These are phyloP conservation scores for Channa argus DNA, from an alignment of 2,113 vertebrate genomes.

Conservation along the genomic window DNA sequence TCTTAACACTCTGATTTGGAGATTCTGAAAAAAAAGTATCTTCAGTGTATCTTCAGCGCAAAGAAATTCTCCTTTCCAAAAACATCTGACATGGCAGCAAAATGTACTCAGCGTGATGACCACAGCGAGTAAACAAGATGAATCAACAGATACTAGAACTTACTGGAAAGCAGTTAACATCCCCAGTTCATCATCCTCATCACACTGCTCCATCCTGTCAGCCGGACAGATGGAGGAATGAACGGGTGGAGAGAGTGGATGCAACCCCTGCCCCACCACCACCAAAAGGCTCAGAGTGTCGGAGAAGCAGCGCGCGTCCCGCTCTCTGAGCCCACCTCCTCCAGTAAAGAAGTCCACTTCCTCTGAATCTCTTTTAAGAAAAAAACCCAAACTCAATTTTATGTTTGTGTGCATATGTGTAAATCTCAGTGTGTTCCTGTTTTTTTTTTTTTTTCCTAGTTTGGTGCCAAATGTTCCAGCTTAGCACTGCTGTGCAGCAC, in stretches of 20 bases:
- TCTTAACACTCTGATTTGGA: not conserved
- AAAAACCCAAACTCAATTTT: constrained; percentile 70
- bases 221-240: constrained; percentile 43
- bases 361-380: constrained; percentile 58
- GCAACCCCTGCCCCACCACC: constrained; percentile 52
- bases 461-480: constrained; percentile 79
- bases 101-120: not conserved
- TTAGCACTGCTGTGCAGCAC: constrained; percentile 72
- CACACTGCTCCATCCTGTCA: constrained; percentile 80
- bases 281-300: constrained; percentile 50
- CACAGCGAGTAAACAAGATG: not conserved
- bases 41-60: not conserved
- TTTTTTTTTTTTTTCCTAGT: constrained; percentile 49
- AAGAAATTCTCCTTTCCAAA: constrained; percentile 14
- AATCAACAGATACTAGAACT: constrained; percentile 61
- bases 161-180: constrained; percentile 85
- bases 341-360: constrained; percentile 48
- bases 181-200: constrained; percentile 81
- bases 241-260: constrained; percentile 52
- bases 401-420: constrained; percentile 47
- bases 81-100: not conserved
- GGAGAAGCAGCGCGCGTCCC: constrained; percentile 58
- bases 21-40: not conserved
- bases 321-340: constrained; percentile 43
- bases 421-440: constrained; percentile 40